Conservation (phyloP, 1,140 invertebrate species). For the Listronotus bonariensis region DNA sequence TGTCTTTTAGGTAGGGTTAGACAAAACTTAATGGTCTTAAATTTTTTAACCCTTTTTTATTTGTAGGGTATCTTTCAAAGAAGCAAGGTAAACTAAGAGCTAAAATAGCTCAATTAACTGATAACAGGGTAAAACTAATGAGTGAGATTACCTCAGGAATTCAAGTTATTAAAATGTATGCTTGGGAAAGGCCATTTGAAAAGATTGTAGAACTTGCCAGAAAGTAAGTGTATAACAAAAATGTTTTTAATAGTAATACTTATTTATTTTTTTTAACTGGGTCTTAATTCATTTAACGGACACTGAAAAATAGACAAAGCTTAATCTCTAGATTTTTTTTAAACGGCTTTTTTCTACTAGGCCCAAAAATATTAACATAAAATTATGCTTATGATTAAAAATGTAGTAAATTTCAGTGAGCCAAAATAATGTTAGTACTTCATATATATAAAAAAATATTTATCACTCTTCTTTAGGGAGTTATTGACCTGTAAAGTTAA, state of each 20-base stretch:
- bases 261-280: neutral
- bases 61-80: slow-evolving; percentile 68
- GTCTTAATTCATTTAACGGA: neutral
- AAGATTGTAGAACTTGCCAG: slow-evolving; percentile 65
- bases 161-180: slow-evolving; percentile 86
- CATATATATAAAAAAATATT: no score
- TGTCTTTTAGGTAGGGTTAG: no score
- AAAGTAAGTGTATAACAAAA: slow-evolving; percentile 53
- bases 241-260: neutral
- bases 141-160: slow-evolving; percentile 76
- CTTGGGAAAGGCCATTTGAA: slow-evolving; percentile 80
- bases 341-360: no score
- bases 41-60: no score
- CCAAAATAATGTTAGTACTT: no score
- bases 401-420: no score
- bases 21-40: no score
- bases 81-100: slow-evolving; percentile 66
- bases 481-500: no score
- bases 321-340: no score
- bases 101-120: slow-evolving; percentile 72
- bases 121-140: slow-evolving; percentile 81
- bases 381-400: no score
- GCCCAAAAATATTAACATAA: no score
- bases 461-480: no score
- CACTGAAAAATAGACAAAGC: neutral